These are phyloP conservation scores for Agrilus mali DNA, from an alignment of 2,888 invertebrate species.

Conservation along the genomic window DNA sequence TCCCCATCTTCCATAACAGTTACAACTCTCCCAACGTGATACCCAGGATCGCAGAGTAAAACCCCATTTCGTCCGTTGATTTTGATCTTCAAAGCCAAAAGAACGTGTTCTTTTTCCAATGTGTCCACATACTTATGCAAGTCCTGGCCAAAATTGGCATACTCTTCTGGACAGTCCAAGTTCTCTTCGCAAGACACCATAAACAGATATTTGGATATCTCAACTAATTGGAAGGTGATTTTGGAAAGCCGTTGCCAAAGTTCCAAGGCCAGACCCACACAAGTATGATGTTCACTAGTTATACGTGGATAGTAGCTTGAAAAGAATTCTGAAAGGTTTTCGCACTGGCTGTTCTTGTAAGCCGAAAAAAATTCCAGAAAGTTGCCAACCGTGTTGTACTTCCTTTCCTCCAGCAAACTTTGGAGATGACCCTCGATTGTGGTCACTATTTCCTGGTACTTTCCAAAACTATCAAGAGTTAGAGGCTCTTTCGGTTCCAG, in stretches of 20 bases:
- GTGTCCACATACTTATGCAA: slow-evolving; percentile 44
- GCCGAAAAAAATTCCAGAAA: slow-evolving; percentile 57
- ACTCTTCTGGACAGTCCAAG: slow-evolving; percentile 46
- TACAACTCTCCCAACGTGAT: slow-evolving; percentile 75
- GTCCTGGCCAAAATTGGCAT: slow-evolving; percentile 45
- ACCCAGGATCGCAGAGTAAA: slow-evolving; percentile 80
- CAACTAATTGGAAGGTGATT: slow-evolving; percentile 52
- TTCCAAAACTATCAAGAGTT: slow-evolving; percentile 40
- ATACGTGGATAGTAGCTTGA: slow-evolving; percentile 63
- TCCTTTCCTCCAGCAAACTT: slow-evolving; percentile 67
- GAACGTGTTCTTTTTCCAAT: slow-evolving; percentile 78
- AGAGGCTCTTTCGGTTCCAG: slow-evolving; percentile 35
- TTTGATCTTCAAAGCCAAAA: slow-evolving; percentile 62
- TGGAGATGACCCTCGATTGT: slow-evolving; percentile 70
- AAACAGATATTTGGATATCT: slow-evolving; percentile 52
- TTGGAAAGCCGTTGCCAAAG: slow-evolving; percentile 51
- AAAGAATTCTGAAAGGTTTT: slow-evolving; percentile 50
- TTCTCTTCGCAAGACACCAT: slow-evolving; percentile 84
- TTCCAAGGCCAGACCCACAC: slow-evolving; percentile 79
- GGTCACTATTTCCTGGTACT: slow-evolving; percentile 69
- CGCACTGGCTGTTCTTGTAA: slow-evolving; percentile 49
- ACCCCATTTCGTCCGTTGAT: slow-evolving; percentile 64
- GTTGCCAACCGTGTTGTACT: slow-evolving; percentile 83
- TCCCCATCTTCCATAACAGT: slow-evolving; percentile 76
- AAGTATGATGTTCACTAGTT: slow-evolving; percentile 67